Conservation (phyloP, 1,140 invertebrate genomes). For the Bombus picipes region DNA sequence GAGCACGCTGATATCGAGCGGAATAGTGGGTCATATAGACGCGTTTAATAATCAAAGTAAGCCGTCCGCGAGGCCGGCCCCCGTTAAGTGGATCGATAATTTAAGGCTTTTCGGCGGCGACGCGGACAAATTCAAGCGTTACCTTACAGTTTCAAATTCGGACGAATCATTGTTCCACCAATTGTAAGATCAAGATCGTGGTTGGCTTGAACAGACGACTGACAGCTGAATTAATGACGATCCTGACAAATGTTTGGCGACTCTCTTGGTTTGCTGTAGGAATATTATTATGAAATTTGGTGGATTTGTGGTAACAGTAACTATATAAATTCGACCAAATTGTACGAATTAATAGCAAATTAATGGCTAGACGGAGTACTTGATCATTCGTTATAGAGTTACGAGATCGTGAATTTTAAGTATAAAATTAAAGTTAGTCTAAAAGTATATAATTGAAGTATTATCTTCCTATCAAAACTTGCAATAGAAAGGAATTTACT, state of each 20-base stretch:
- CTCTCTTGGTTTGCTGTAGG: too few relatives aligned
- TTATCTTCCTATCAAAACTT: too few relatives aligned
- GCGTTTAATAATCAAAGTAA: constrained; percentile 65
- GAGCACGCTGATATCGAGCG: constrained; percentile 59
- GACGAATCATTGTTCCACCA: not conserved
- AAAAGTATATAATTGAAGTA: too few relatives aligned
- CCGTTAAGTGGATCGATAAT: constrained; percentile 54
- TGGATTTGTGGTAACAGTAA: too few relatives aligned
- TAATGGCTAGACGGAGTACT: too few relatives aligned
- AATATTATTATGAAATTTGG: not conserved
- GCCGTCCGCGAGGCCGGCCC: not conserved
- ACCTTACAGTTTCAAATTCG: not conserved
- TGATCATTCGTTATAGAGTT: too few relatives aligned
- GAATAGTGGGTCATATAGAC: constrained; percentile 58
- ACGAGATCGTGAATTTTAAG: too few relatives aligned
- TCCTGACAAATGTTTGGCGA: not conserved
- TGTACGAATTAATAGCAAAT: too few relatives aligned
- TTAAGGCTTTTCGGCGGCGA: constrained; percentile 24
- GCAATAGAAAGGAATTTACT: too few relatives aligned
- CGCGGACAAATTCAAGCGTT: constrained; percentile 4
- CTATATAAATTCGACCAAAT: too few relatives aligned
- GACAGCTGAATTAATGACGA: not conserved
- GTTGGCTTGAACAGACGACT: not conserved
- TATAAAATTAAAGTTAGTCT: too few relatives aligned
- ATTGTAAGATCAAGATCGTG: not conserved